Percentiles rank a stretch among this genome's conserved stretches.
Conservation (phyloP, 2,113 vertebrate species). For the Hippocampus zosterae region DNA sequence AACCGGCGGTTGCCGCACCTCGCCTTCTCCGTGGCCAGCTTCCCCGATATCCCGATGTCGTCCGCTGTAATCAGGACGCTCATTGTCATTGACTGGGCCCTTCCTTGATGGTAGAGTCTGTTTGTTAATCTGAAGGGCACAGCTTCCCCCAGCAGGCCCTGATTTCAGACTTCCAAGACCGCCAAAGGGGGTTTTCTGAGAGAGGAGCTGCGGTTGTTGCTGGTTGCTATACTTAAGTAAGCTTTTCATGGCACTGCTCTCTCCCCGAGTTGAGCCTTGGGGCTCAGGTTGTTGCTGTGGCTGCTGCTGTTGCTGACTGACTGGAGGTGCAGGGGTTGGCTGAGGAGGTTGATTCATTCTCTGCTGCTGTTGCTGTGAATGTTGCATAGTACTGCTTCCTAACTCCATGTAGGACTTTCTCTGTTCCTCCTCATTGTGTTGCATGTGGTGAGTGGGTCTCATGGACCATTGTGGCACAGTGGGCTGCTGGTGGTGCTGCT, state of each 20-base stretch:
- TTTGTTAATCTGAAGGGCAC: conserved; percentile 81
- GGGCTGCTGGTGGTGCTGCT: conserved; percentile 70
- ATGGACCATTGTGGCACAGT: conserved; percentile 82
- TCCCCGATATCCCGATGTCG: conserved; percentile 81
- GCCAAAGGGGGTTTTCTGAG: conserved; percentile 86
- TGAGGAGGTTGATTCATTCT: conserved; percentile 58
- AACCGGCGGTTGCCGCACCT: conserved; percentile 91
- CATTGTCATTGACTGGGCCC: conserved; percentile 71
- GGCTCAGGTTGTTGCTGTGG: conserved; percentile 79
- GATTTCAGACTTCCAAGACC: conserved; percentile 84
- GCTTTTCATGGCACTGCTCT: conserved; percentile 91
- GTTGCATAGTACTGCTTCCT: conserved; percentile 52
- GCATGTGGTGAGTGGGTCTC: conserved; percentile 74
- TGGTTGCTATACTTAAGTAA: conserved; percentile 94
- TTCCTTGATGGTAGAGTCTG: conserved; percentile 73
- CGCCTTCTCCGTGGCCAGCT: conserved; percentile 73
- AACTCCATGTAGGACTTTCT: conserved; percentile 88
- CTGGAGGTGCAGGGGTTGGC: conserved; percentile 44
- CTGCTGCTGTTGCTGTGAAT: conserved; percentile 51
- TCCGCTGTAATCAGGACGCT: conserved; percentile 83
- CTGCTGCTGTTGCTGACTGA: conserved; percentile 62
- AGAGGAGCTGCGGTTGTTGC: conserved; percentile 84
- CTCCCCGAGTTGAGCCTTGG: conserved; percentile 72
- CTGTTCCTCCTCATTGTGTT: conserved; percentile 75
- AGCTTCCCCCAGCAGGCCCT: conserved; percentile 73